Conservation (phyloP, 2,888 invertebrate species). For the Calliphora vomitoria region DNA sequence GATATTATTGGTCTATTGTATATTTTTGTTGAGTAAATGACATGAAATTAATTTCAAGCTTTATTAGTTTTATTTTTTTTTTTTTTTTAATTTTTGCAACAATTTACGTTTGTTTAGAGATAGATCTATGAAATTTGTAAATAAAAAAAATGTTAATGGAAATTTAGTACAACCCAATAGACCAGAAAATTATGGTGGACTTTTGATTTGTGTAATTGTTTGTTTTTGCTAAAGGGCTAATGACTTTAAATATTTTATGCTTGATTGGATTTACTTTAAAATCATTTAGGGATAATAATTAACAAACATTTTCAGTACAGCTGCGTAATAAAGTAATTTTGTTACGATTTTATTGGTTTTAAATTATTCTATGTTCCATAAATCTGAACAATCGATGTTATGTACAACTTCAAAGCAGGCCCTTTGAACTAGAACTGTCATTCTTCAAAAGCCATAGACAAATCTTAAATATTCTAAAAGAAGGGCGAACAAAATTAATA, state of each 20-base stretch:
- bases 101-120: conserved; percentile 34
- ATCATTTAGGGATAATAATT: neutral
- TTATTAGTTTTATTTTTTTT: conserved; percentile 55
- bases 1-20: conserved; percentile 65
- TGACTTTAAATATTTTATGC: conserved; percentile 19
- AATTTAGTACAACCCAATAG: conserved; percentile 39
- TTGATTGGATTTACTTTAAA: neutral
- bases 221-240: conserved; percentile 18
- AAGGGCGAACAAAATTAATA: no score
- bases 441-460: no score
- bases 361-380: no score
- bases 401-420: no score
- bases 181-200: conserved; percentile 52
- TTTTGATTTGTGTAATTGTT: neutral
- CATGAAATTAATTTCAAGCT: conserved; percentile 66
- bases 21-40: conserved; percentile 54
- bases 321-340: no score
- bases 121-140: conserved; percentile 23
- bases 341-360: no score
- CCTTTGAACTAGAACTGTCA: no score
- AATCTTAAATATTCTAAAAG: no score
- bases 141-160: conserved; percentile 8
- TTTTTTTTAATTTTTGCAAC: conserved; percentile 28
- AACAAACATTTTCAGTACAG: neutral
- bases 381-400: no score